Base-by-base conservation (phyloP, 2,888 invertebrate species). In the Shargacucullia verbasci region DNA sequence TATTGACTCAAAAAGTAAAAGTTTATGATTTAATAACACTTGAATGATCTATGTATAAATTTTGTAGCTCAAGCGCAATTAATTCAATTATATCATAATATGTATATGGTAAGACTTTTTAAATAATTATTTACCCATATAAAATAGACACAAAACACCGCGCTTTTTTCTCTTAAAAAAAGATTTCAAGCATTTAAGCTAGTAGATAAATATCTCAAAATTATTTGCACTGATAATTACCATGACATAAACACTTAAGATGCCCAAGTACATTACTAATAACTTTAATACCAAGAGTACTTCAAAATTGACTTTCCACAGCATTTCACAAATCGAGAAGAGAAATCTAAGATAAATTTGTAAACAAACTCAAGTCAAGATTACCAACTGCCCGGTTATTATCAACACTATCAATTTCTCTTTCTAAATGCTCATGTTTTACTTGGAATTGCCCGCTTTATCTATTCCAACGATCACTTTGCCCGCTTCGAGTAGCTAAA, bases 401-500 rank as follows among this genome's bases (percentile, higher is more conserved):
- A 56, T 66, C 59, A 55, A 71, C 41, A 60, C 44, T 53, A 55
- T 49, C 61, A 70, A 62, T 72, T 62, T 70, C 66, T 62, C 59
- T 52, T 48, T 52, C 48, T 64, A 60, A 75, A 62, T 58, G 59
- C 27, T 59, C 55, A 71, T 59, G 59, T 65, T 70, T 64, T 58
- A 65, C 59, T 60, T 39, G 55, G 58, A 48, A 56, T n/a, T 40
- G 35, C 41, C 12, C 29, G 40, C 47, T 59, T 59, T 62, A 73
- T 73, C 61, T 47, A 14, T 40, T 15, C 13, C 12, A 54, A 46
- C 29, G 55, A 59, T 59, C 60, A 49, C 39, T 64, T 54, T 45
- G 14, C 25, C 34, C 27, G 39, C 31, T 44, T 46, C 25, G 50
- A 49, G 49, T 40, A 38, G 15, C 39, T 9, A 53, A 25, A 44